Conservation (phyloP, 2,113 vertebrate genomes). For the Orientallactaga bullata region DNA sequence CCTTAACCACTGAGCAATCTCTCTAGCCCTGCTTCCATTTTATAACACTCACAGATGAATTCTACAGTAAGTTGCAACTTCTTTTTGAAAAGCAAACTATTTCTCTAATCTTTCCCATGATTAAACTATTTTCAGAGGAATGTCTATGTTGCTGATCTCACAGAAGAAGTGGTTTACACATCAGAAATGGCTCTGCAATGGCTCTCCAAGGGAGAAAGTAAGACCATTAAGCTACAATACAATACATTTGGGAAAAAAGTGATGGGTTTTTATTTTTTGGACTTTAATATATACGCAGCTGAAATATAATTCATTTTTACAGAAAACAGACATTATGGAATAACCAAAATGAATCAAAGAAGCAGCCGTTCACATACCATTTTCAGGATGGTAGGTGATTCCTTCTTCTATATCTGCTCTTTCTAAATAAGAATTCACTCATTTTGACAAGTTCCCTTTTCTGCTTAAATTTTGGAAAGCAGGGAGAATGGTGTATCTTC, state of each 20-base stretch:
- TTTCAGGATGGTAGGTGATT: slow-evolving; percentile 94
- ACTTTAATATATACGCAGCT: background rate
- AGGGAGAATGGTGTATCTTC: slow-evolving; percentile 91
- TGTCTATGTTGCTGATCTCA: slow-evolving; percentile 95
- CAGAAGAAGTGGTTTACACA: slow-evolving; percentile 93
- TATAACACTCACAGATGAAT: slow-evolving; percentile 21
- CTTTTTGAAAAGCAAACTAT: slow-evolving; percentile 9
- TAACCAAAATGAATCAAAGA: slow-evolving; percentile 97
- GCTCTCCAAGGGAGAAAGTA: slow-evolving; percentile 97
- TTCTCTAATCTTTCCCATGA: slow-evolving; percentile 51
- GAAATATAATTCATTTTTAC: slow-evolving; percentile 58
- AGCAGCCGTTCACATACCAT: slow-evolving; percentile 98
- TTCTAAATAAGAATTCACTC: slow-evolving; percentile 39
- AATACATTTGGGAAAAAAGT: too few species aligned
- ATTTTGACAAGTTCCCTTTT: slow-evolving; percentile 48
- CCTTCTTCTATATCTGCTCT: background rate
- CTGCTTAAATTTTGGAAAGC: slow-evolving; percentile 94
- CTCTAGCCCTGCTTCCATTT: background rate
- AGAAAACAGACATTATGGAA: slow-evolving; percentile 97
- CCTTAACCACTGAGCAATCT: too few species aligned
- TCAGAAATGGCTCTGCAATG: slow-evolving; percentile 93
- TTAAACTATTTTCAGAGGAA: slow-evolving; percentile 90
- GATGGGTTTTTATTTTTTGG: too few species aligned
- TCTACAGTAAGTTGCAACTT: background rate
- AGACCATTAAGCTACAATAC: slow-evolving; percentile 65